Evolutionary conservation across 2,113 vertebrate genomes (phyloP), one percentile per base, ranked within the genome.

Genomic region (Dryoscopus gambensis): DNA sequence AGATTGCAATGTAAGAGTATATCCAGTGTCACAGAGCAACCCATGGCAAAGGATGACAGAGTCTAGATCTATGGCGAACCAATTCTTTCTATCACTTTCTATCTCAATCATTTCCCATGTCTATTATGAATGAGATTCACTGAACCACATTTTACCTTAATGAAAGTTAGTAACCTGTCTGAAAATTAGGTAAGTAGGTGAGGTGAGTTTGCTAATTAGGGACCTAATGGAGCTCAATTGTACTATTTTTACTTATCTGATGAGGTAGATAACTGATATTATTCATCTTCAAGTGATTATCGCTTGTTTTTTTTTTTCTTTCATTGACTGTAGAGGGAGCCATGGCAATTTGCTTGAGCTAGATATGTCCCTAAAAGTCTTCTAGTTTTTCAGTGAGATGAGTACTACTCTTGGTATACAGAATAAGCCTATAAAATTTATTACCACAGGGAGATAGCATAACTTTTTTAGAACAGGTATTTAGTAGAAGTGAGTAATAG

Each of bases 281-380:
- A 28, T 25, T 78, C 0, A 37, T 33, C 40, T 70, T 62, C 21
- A 71, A 17, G 23, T 52, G 16, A n/a, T 28, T 56, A 13, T 39
- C 30, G 12, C 3, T 49, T 17, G 17, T 1, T 9, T 24, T 49
- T 70, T 88, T 63, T 73, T 81, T 53, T 56, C 9, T 39, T 86
- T 70, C 21, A 4, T 27, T 67, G 71, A 47, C 89, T 96, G 49
- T 62, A 94, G 94, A 93, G 79, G 92, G 85, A 95, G 79, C 75
- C 31, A 2, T 73, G 71, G 46, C 25, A 83, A n/a, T 85, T 95
- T 90, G 6, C 55, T 67, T 57, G 37, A 75, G 24, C 25, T 47
- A n/a, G 7, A 21, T 23, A 3, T 4, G 24, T 84, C 39, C 42
- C 18, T 65, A 30, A 25, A 68, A 46, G 35, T 60, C 69, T 60